phyloP scores from a whole-genome alignment of 1,140 invertebrate genomes.

The Drosophila murphyi region DNA sequence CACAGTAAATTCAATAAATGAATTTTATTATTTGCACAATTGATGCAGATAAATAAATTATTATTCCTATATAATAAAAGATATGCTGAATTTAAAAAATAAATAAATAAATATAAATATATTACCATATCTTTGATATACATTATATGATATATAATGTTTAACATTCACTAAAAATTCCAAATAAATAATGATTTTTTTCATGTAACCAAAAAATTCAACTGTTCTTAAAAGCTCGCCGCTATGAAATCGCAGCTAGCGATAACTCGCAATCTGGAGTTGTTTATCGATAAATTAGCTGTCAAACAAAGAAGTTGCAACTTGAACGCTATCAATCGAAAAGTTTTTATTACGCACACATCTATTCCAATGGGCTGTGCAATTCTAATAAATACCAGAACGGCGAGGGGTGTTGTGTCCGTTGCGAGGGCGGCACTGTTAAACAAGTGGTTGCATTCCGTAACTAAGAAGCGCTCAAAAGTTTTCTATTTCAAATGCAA shows the following conservation, averaged over 20 bases:
- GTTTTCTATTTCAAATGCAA: constrained; percentile 6
- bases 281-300: constrained; percentile 9
- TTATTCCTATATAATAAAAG: too few relatives aligned
- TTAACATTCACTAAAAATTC: too few relatives aligned
- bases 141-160: too few relatives aligned
- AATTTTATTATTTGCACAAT: too few relatives aligned
- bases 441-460: constrained; percentile 78
- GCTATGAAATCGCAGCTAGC: neutral
- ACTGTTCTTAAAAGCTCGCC: neutral
- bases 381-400: neutral
- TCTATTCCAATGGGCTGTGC: neutral
- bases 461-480: constrained; percentile 69
- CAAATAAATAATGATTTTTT: too few relatives aligned
- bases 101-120: too few relatives aligned
- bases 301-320: neutral
- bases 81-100: too few relatives aligned
- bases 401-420: neutral
- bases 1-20: too few relatives aligned
- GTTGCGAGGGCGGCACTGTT: constrained; percentile 24
- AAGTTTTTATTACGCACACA: neutral
- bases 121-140: too few relatives aligned
- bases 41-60: too few relatives aligned
- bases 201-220: too few relatives aligned
- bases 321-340: constrained; percentile 10
- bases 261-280: neutral